Base-by-base conservation (phyloP, 2,797 vertebrate genomes). In the Anableps anableps region DNA sequence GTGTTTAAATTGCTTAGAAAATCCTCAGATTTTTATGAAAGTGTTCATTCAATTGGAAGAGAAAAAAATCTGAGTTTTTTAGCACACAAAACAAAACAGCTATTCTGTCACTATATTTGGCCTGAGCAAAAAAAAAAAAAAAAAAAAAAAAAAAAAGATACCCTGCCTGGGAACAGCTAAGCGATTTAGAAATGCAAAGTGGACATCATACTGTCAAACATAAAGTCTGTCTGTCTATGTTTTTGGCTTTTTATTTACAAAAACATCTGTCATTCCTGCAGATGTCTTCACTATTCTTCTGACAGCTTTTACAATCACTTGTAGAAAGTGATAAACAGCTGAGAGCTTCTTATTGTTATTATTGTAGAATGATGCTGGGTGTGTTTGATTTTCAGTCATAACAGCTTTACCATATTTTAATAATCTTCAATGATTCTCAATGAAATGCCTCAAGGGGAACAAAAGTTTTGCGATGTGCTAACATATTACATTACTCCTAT, bases 191-290 rank as follows among this genome's bases (percentile, higher is more conserved):
- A 88, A 83, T 79, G 80, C 80, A 88, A 91, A 85, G 72, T 5
- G 17, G 83, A 85, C 84, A 83, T 81, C 88, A 87, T 77, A 84
- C 84, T 88, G 88, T 88, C 91, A 92, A 75, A 71, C 72, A 80
- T 89, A 83, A 88, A 90, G 75, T 82, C 83, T 80, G 84, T 83
- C 84, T 85, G 86, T 79, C 73, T 76, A 72, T 86, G 76, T 88
- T 82, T 85, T 72, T 77, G 79, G 60, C 75, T 88, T 79, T 79
- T 79, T n/a, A 70, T 86, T 83, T 88, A 77, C 53, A 73, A 77
- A 79, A 85, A 86, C 81, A 91, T 88, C 82, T 90, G 84, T 89
- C 81, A 89, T 41, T 74, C 60, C 73, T 82, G 66, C 51, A 90
- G 82, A 87, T 80, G 41, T 78, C 66, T 41, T 66, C 72, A 74